phyloP scores from a whole-genome alignment of 2,888 invertebrate genomes.

The Heliconius ethilla region DNA sequence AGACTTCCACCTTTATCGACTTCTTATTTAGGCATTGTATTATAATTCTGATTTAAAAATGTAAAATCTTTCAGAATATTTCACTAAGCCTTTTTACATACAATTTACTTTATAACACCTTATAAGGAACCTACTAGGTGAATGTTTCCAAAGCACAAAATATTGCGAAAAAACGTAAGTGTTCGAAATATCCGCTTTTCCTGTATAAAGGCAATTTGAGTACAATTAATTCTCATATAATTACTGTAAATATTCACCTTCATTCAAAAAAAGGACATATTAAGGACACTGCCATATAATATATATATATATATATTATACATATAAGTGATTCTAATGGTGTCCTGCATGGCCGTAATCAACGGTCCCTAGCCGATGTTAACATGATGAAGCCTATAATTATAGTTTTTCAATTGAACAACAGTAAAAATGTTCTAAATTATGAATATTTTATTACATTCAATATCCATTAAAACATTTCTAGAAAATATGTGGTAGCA shows the following conservation, averaged over 20 bases:
- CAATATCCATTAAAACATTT: slow-evolving; percentile 39
- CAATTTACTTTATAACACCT: too few species aligned
- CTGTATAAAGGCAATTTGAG: not conserved
- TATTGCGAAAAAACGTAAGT: not conserved
- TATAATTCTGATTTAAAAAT: too few species aligned
- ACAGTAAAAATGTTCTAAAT: slow-evolving; percentile 32
- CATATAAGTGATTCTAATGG: not conserved
- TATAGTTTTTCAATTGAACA: slow-evolving; percentile 50
- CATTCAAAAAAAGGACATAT: too few species aligned
- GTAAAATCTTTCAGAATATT: too few species aligned
- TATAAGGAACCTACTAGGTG: not conserved
- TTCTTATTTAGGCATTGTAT: not conserved
- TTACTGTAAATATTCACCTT: too few species aligned
- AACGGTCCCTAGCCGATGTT: slow-evolving; percentile 38
- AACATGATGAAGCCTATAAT: slow-evolving; percentile 54
- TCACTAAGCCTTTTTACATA: too few species aligned
- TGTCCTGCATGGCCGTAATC: slow-evolving; percentile 12
- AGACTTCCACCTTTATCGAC: not conserved
- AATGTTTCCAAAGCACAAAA: not conserved
- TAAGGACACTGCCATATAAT: too few species aligned
- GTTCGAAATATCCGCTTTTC: not conserved
- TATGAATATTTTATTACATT: slow-evolving; percentile 37
- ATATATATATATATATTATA: too few species aligned
- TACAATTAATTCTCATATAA: not conserved
- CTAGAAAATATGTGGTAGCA: slow-evolving; percentile 32